Evolutionary conservation across 1,140 invertebrate species (phyloP), one percentile per base, ranked within the genome.

Genomic region (Cyclina sinensis): DNA sequence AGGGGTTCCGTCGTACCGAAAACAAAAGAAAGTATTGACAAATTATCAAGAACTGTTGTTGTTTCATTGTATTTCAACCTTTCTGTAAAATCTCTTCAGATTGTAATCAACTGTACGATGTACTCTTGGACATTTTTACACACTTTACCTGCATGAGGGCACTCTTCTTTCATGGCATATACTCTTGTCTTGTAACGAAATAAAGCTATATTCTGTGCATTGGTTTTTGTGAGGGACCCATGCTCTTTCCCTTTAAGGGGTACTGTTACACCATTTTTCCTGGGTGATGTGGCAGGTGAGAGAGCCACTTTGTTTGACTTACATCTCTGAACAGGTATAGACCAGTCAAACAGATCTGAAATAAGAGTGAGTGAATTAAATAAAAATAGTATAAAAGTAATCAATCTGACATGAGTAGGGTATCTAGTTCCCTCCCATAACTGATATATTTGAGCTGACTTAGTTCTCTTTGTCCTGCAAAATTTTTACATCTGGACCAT

Each of bases 321-420:
- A 46, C 82, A 85, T 74, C 82, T 73, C 27, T 85, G 18, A 0
- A 74, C 35, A 37, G 82, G 82, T 37, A 85, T 27, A 18, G 82
- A 85, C 82, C 82, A 85, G 43, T 85, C 82, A 85, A 21, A 85
- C 30, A 85, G 51, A 85, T 85, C 82, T 85, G 68, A 1, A 76
- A 85, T 11, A 84, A 24, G 14, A n/a, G 18, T 59, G 7, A 21
- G 21, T 59, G 21, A 21, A 59, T 30, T 14, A 65, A 65, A n/a
- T n/a, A n/a, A n/a, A n/a, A n/a, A n/a, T n/a, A n/a, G n/a, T n/a
- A n/a, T n/a, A n/a, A n/a, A n/a, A n/a, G n/a, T n/a, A n/a, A n/a
- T n/a, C n/a, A n/a, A n/a, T n/a, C n/a, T n/a, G n/a, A n/a, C n/a
- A n/a, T n/a, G n/a, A n/a, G n/a, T n/a, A n/a, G n/a, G n/a, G n/a